Conservation (phyloP, 1,140 invertebrate genomes). For the Alviniconcha marisindica region DNA sequence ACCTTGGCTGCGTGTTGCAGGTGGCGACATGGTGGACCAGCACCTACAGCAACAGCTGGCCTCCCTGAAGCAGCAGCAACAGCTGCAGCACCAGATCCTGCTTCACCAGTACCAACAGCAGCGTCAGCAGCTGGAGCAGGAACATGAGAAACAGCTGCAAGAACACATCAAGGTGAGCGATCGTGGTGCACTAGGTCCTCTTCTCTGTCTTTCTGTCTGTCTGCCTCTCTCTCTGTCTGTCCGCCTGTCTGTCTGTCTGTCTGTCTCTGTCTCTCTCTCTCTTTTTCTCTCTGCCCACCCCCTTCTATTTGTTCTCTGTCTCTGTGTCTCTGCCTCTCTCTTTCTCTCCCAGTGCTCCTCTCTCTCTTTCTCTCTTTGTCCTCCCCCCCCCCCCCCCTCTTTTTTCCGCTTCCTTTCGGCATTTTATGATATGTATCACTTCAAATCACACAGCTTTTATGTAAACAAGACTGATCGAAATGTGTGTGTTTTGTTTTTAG, state of each 20-base stretch:
- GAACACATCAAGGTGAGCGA: conserved; percentile 88
- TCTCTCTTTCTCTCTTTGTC: conserved; percentile 27
- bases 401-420: neutral
- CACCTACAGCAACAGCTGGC: conserved; percentile 70
- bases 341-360: conserved; percentile 36
- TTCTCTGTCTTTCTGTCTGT: neutral
- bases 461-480: too few species aligned
- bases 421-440: too few species aligned
- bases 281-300: neutral
- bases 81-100: conserved; percentile 91
- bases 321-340: neutral
- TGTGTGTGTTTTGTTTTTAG: too few species aligned
- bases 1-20: too few species aligned
- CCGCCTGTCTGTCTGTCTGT: neutral
- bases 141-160: conserved; percentile 92
- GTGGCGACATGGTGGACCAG: conserved; percentile 46
- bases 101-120: conserved; percentile 92
- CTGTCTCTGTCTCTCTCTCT: neutral
- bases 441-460: too few species aligned
- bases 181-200: neutral
- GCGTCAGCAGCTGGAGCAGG: conserved; percentile 89
- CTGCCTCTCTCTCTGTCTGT: neutral
- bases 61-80: conserved; percentile 91
- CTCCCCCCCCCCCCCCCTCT: conserved; percentile 4
- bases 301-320: conserved; percentile 42